Evolutionary conservation across 2,113 vertebrate genomes (phyloP), one percentile per base, ranked within the genome.

Genomic region (Mastomys natalensis): DNA sequence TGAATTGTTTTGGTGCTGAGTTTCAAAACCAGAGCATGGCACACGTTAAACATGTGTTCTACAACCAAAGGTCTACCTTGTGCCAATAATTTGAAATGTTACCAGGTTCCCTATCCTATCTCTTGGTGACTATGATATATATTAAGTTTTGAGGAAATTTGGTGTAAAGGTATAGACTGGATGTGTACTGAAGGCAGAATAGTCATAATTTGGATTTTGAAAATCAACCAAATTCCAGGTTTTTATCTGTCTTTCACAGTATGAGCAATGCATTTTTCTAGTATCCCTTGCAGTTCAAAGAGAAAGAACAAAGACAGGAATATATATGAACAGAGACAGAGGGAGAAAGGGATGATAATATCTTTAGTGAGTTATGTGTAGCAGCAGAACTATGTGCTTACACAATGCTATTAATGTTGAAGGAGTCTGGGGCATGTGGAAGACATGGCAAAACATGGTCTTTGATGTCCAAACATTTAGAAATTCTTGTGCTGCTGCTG

Each of bases 331-430:
- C 22, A 89, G 22, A 62, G 60, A 24, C 7, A 62, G 21, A 62
- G 55, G 21, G n/a, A 40, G 17, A 73, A 21, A 26, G 43, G 19
- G 7, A 92, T 51, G 84, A 82, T 72, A 74, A 15, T 96, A 89
- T 96, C 84, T 96, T 96, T 93, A 93, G 53, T n/a, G 37, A 95
- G 92, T 95, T 97, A 96, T 97, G 93, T 94, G 87, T 87, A 95
- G 85, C 72, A 91, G 53, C 90, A 78, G 93, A 95, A 96, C 89
- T 87, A 91, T 93, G 94, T 94, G 89, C 84, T 97, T 95, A 73
- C 53, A 48, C 86, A 73, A 81, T 88, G 91, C 91, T 87, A 58
- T 62, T 87, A 84, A 93, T 92, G 58, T 87, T 53, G 48, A 87
- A 95, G 94, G 58, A 87, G 90, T 58, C 53, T 92, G 70, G n/a